Conservation (phyloP, 2,113 vertebrate genomes). For the Ciconia stormi region DNA sequence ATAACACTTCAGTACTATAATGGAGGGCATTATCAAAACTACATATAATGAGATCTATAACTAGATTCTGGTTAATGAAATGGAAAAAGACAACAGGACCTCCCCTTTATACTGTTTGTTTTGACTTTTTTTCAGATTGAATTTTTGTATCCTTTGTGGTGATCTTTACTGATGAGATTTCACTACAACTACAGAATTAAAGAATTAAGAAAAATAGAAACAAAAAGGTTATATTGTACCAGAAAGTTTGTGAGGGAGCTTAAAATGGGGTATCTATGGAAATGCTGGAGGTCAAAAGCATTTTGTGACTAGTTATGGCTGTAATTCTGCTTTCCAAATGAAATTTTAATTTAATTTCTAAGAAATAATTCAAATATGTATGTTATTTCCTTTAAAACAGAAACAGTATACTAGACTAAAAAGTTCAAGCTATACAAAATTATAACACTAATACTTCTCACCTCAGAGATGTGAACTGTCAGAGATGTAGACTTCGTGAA, state of each 20-base stretch:
- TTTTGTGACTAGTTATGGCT: not conserved
- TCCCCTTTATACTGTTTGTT: not conserved
- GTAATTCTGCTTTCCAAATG: not conserved
- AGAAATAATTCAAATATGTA: not conserved
- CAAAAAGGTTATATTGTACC: not conserved
- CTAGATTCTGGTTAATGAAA: not conserved
- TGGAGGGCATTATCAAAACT: not conserved
- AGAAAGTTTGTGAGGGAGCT: not conserved
- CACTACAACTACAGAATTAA: not conserved
- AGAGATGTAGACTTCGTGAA: not conserved
- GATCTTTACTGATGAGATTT: not conserved
- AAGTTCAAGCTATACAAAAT: not conserved
- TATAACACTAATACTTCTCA: not conserved
- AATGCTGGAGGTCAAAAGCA: not conserved
- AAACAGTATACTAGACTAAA: not conserved
- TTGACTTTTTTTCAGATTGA: not conserved
- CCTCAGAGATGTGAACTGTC: not conserved
- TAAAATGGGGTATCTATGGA: not conserved
- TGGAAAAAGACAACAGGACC: not conserved
- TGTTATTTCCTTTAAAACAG: not conserved
- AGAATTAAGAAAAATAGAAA: not conserved
- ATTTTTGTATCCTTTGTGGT: not conserved
- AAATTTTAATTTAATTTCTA: not conserved
- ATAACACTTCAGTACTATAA: not conserved
- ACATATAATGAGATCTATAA: not conserved